Base-by-base conservation (phyloP, 2,113 vertebrate species). In the Microtus ochrogaster region DNA sequence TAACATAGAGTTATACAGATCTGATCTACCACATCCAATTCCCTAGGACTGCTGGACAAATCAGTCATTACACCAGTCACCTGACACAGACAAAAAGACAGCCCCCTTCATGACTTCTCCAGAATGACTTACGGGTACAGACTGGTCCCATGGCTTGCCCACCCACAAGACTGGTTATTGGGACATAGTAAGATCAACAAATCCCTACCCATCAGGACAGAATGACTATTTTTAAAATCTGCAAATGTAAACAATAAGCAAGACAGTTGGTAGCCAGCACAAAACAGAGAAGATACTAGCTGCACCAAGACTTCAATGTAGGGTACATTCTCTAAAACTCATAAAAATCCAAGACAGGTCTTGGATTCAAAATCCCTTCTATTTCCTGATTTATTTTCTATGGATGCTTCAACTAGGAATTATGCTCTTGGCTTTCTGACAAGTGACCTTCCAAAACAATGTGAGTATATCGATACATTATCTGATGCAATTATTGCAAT, bases 301-400 rank as follows among this genome's bases (percentile, higher is more conserved):
- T 92, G 10, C 10, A 26, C 3, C 33, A 52, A 58, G 8, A 36
- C 85, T 93, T 58, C 47, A 3, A 68, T 76, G 74, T 70, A 92
- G 81, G 47, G 24, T 74, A 77, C 39, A 16, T 22, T 44, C 19
- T 47, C 19, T 47, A 13, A 74, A 28, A n/a, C 86, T 33, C 33
- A 61, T 36, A 74, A 89, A 47, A 10, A 79, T 47, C 41, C n/a
- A 26, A 70, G 47, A 63, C 39, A 68, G 68, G 30, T 82, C 61
- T 81, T 85, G 3, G 16, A 52, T 88, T 90, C 36, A 58, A 81
- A 95, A 85, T 55, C 17, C 76, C 73, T 94, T 92, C 39, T 28
- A 58, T 22, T 81, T 85, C 66, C 66, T 39, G 3, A 44, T 55
- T 10, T n/a, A 73, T 72, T 89, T 92, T 72, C 73, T n/a, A 78